A percentile compares a stretch with the other conserved stretches of the same genome.
These are phyloP conservation scores for Sternotherus odoratus DNA, from an alignment of 2,797 vertebrate genomes.

Conservation along the genomic window DNA sequence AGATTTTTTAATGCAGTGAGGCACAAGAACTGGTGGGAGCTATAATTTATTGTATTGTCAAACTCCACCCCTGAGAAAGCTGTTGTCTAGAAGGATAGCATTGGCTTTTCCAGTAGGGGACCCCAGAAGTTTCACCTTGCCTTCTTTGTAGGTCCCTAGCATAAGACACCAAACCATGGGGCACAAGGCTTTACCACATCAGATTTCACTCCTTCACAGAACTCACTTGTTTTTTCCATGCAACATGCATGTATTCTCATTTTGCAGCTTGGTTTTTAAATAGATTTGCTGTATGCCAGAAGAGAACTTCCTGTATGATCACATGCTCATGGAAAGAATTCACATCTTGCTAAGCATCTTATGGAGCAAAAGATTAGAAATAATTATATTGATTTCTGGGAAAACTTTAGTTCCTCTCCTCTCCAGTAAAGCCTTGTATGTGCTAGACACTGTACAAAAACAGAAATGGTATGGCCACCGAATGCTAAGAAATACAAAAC, in stretches of 20 bases:
- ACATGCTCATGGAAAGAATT: background rate
- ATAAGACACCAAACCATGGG: background rate
- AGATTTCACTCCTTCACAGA: background rate
- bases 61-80: background rate
- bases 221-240: background rate
- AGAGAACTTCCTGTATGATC: background rate
- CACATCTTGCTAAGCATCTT: background rate
- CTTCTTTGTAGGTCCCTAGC: background rate
- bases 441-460: background rate
- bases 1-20: background rate
- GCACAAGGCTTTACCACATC: background rate
- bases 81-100: background rate
- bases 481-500: background rate
- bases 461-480: background rate
- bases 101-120: background rate
- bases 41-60: background rate
- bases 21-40: background rate
- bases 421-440: background rate
- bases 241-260: background rate
- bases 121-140: background rate
- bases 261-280: background rate
- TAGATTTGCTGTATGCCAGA: background rate
- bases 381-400: conserved; percentile 9
- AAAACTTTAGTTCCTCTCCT: background rate
- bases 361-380: background rate